Evolutionary conservation across 1,140 invertebrate species (phyloP).

Genomic region (Drosophila seguyi): DNA sequence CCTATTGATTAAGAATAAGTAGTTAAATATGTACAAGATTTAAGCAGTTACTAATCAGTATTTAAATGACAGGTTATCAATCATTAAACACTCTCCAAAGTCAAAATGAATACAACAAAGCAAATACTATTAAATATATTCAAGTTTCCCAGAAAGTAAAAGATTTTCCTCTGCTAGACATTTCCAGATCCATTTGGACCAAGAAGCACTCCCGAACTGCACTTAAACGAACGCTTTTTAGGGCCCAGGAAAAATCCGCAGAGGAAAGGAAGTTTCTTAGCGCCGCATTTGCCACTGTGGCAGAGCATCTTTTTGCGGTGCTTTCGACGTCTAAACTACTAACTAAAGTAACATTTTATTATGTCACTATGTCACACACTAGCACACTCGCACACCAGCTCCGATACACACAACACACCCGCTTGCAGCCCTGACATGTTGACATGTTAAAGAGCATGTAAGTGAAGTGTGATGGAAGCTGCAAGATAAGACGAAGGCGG

Average conservation of each 20-base stretch:
- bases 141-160: not conserved
- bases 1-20: not conserved
- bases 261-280: constrained; percentile 15
- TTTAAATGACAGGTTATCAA: not conserved
- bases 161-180: not conserved
- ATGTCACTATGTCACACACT: constrained; percentile 75
- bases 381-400: constrained; percentile 3
- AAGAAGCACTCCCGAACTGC: not conserved
- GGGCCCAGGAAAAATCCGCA: not conserved
- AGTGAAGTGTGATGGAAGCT: constrained; percentile 82
- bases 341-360: constrained; percentile 80
- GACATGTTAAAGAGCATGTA: constrained; percentile 82
- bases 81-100: not conserved
- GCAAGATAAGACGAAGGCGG: constrained; percentile 49
- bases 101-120: too few species aligned
- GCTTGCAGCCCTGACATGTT: constrained; percentile 61
- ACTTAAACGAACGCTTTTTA: constrained; percentile 1
- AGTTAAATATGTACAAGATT: not conserved
- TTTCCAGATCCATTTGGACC: not conserved
- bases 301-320: constrained; percentile 39
- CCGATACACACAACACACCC: constrained; percentile 9
- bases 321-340: constrained; percentile 57
- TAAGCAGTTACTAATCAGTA: too few species aligned
- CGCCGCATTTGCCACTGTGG: constrained; percentile 13
- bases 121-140: not conserved